A percentile compares a stretch with the other conserved stretches of the same genome.
Conservation (phyloP, 30 jellyfish, hydroid and myxozoan species). For the Aurelia aurita region DNA sequence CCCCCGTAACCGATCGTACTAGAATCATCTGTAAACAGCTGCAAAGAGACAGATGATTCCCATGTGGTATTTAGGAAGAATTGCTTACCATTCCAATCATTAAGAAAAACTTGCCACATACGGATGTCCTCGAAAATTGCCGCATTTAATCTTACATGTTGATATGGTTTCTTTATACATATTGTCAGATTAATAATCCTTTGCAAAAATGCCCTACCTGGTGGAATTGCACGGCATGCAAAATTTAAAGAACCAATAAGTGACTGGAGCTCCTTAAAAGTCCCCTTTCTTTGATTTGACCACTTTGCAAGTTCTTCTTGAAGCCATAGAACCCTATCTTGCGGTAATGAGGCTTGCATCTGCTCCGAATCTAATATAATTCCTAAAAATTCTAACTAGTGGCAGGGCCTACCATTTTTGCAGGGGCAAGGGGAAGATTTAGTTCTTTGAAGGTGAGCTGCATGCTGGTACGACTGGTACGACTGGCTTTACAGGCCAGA, state of each 20-base stretch:
- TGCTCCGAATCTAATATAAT: not conserved
- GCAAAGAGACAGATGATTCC: not conserved
- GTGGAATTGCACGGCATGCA: not conserved
- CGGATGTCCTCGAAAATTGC: not conserved
- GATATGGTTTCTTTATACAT: not conserved
- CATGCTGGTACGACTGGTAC: slow-evolving; percentile 1
- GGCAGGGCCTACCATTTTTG: not conserved
- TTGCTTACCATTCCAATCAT: not conserved
- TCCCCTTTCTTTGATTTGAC: not conserved
- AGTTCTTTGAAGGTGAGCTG: not conserved
- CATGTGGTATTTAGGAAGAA: not conserved
- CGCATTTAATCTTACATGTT: not conserved
- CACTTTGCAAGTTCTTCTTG: not conserved
- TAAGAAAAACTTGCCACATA: slow-evolving; percentile 3
- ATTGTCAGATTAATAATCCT: slow-evolving; percentile 2
- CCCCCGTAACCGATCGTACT: slow-evolving; percentile 15
- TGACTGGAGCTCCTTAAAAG: not conserved
- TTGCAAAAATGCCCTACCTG: not conserved
- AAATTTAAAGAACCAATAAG: not conserved
- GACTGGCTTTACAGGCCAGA: not conserved
- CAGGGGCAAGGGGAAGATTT: not conserved
- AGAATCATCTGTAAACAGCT: slow-evolving; percentile 3
- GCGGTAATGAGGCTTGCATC: not conserved
- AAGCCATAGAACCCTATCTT: not conserved
- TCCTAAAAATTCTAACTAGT: slow-evolving; percentile 11